Conservation (phyloP, 2,113 vertebrate genomes). For the Galbula dea region DNA sequence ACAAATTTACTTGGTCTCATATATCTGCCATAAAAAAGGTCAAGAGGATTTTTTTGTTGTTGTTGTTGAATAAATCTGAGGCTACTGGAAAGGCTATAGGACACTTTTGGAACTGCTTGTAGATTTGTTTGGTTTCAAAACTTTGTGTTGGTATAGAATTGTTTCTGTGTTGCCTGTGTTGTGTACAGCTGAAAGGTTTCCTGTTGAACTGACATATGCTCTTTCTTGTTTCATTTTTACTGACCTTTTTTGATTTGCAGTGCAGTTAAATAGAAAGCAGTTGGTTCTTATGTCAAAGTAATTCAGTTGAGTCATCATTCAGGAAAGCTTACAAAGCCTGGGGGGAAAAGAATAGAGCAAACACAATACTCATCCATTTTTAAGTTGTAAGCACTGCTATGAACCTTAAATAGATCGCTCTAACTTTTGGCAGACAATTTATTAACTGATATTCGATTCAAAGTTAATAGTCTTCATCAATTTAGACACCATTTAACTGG, state of each 20-base stretch:
- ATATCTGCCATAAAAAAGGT: not conserved
- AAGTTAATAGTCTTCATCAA: not conserved
- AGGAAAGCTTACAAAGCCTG: not conserved
- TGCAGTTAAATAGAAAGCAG: not conserved
- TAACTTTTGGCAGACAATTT: not conserved
- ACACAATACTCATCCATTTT: not conserved
- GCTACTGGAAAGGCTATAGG: not conserved
- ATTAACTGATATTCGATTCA: not conserved
- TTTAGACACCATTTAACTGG: not conserved
- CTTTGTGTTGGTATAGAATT: not conserved
- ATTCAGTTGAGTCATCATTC: not conserved
- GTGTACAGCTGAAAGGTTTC: not conserved
- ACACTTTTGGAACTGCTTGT: not conserved
- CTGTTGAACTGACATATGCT: not conserved
- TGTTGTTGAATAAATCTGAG: not conserved
- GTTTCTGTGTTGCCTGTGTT: not conserved
- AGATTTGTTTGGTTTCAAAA: not conserved
- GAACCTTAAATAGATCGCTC: not conserved
- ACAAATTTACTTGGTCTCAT: not conserved
- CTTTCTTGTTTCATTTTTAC: not conserved
- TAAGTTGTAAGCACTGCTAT: not conserved
- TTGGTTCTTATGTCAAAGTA: not conserved
- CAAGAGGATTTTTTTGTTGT: rapidly evolving
- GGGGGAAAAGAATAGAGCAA: not conserved
- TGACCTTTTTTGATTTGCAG: not conserved